Conservation (phyloP, 2,113 vertebrate species). For the Platichthys flesus region DNA sequence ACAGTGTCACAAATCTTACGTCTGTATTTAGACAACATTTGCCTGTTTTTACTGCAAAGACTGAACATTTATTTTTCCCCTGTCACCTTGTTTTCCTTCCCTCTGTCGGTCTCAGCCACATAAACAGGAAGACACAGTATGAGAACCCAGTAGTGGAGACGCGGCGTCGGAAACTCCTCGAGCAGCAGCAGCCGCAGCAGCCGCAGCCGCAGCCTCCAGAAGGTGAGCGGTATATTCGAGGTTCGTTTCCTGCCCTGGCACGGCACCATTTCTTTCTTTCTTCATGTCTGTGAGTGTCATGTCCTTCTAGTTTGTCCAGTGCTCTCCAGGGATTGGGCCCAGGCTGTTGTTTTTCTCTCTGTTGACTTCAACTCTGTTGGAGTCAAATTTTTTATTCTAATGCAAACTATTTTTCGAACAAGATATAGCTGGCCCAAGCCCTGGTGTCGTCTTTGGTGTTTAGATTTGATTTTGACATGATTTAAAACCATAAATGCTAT, state of each 20-base stretch:
- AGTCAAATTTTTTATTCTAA: background rate
- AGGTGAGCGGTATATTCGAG: conserved; percentile 90
- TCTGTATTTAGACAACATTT: background rate
- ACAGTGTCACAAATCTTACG: background rate
- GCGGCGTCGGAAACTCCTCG: conserved; percentile 86
- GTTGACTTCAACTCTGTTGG: background rate
- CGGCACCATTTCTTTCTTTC: conserved; percentile 82
- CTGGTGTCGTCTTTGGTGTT: conserved; percentile 51
- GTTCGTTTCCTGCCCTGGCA: conserved; percentile 82
- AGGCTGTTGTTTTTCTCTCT: conserved; percentile 13
- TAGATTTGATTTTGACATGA: conserved; percentile 59
- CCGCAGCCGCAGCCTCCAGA: conserved; percentile 89
- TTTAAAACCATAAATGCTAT: conserved; percentile 59
- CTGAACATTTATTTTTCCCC: background rate
- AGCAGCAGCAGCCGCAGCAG: conserved; percentile 73
- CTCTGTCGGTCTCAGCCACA: conserved; percentile 85
- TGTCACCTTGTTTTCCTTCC: background rate
- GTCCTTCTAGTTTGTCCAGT: conserved; percentile 54
- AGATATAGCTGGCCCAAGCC: conserved; percentile 58
- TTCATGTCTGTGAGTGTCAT: conserved; percentile 72
- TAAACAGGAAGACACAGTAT: conserved; percentile 98
- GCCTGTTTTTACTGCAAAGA: background rate
- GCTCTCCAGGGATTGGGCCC: conserved; percentile 59
- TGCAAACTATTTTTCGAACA: background rate
- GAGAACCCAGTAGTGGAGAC: conserved; percentile 97